Evolutionary conservation across 2,888 invertebrate genomes (phyloP), one percentile per base, ranked within the genome.

Genomic region (Crossocerus cetratus): DNA sequence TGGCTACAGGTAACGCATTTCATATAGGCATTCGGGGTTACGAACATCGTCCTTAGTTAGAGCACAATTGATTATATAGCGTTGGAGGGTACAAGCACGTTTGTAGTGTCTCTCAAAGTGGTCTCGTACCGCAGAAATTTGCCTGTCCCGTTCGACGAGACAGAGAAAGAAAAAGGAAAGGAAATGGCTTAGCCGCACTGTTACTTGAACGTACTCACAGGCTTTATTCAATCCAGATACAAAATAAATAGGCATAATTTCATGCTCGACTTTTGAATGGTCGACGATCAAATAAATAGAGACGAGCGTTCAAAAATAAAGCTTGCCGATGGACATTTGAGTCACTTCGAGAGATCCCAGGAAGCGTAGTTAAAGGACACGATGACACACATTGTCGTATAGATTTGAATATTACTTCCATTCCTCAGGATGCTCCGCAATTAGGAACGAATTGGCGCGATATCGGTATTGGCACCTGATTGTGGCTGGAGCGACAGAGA

Each of bases 1-100:
- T 89, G 89, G 88, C 88, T 88, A 86, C 82, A 83, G 83, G 84
- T 86, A 87, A 87, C 86, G 81, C 72, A 69, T 83, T 80, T 73
- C 32, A 32, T 76, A 49, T 74, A 62, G 53, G 56, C 23, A 53
- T 49, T 44, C 21, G 22, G 59, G 20, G 16, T 49, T 49, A 49
- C 71, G 61, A 59, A 64, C 55, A 32, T 22, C 65, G 53, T 45
- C 60, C 23, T 56, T 74, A 53, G 20, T 54, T 54, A 54, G 14
- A 65, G 65, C 54, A 53, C 55, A 16, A n/a, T 22, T 67, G 71
- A 68, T 74, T 75, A 61, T 74, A 80, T 70, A 70, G 72, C 65
- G 76, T 79, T 67, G 69, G 49, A 58, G 74, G 55, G 67, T 83
- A 72, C 67, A 66, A 76, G 60, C 66, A 70, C 49, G 16, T 16